Evolutionary conservation across 2,797 vertebrate genomes (phyloP), one percentile per base, ranked within the genome.

Genomic region (Mus spretus): DNA sequence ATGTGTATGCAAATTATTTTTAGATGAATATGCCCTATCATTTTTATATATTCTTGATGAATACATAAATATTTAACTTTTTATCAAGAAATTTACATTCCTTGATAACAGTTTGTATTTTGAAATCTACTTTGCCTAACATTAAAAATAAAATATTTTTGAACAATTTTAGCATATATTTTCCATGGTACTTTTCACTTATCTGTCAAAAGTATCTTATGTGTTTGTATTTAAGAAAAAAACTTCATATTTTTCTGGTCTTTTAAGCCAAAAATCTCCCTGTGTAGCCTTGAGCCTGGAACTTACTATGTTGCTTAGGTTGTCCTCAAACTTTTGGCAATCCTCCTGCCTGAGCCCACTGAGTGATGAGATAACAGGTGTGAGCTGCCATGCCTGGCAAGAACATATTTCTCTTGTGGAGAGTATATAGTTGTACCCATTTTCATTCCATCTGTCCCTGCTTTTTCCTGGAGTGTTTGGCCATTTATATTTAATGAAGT

Each of bases 401-500:
- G 90, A 82, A 2, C 65, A 75, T 4, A 9, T 28, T 91, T 93
- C 77, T 82, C 57, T 87, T 77, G 2, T 34, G 40, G 78, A 89
- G 40, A 50, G 7, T 6, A 44, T 34, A 13, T 20, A 37, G 17
- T 55, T 80, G 12, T 24, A 78, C 26, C 22, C 70, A 19, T 77
- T 86, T 86, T 40, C 53, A 26, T 93, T 75, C 19, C 55, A 6
- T 80, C 11, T 80, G 37, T 88, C 19, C 72, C 47, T 94, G 44
- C 7, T 89, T 83, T 91, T 63, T 79, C 79, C 47, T 74, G 19
- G 53, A 83, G 10, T 55, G 0, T 55, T 78, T 78, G 3, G 17
- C 74, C 34, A 78, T 84, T 92, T 79, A 63, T 22, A 72, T 63
- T 92, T 84, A 84, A 34, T 79, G 19, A 84, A 89, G 37, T 84